These are phyloP conservation scores for Eupithecia dodoneata DNA, from an alignment of 2,888 invertebrate genomes.

Conservation along the genomic window DNA sequence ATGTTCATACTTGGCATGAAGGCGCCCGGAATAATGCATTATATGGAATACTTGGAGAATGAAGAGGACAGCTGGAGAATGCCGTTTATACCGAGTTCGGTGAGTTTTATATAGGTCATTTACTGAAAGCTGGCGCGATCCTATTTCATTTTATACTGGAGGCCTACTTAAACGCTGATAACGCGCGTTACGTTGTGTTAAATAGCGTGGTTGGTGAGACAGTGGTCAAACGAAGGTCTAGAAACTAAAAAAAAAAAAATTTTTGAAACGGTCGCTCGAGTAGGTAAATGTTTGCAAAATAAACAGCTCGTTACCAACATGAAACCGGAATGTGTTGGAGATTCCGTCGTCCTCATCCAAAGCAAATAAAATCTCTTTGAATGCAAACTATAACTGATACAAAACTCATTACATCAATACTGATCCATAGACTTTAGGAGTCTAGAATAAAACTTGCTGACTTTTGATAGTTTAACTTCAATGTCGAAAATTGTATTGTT, in stretches of 20 bases:
- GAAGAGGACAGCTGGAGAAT: conserved; percentile 74
- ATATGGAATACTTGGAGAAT: conserved; percentile 83
- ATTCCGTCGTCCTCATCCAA: neutral
- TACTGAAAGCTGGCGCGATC: too few species aligned
- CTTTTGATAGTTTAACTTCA: conserved; percentile 11
- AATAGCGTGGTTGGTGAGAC: too few species aligned
- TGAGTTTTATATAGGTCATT: conserved; percentile 48
- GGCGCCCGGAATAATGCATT: conserved; percentile 91
- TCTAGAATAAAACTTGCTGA: neutral
- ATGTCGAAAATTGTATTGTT: conserved; percentile 38
- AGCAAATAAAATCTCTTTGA: neutral
- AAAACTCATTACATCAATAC: neutral
- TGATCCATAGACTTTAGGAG: neutral
- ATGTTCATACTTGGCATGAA: conserved; percentile 94
- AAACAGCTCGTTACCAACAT: too few species aligned
- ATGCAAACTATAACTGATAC: neutral
- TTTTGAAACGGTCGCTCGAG: too few species aligned
- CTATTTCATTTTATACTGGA: too few species aligned
- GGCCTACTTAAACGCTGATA: too few species aligned
- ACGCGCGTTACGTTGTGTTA: too few species aligned
- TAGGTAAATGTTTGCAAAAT: neutral
- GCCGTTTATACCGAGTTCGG: conserved; percentile 63
- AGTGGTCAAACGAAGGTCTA: too few species aligned
- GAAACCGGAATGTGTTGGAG: too few species aligned
- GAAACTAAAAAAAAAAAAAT: too few species aligned